Evolutionary conservation across 2,113 vertebrate species (phyloP).

Genomic region (Gracilinanus agilis): DNA sequence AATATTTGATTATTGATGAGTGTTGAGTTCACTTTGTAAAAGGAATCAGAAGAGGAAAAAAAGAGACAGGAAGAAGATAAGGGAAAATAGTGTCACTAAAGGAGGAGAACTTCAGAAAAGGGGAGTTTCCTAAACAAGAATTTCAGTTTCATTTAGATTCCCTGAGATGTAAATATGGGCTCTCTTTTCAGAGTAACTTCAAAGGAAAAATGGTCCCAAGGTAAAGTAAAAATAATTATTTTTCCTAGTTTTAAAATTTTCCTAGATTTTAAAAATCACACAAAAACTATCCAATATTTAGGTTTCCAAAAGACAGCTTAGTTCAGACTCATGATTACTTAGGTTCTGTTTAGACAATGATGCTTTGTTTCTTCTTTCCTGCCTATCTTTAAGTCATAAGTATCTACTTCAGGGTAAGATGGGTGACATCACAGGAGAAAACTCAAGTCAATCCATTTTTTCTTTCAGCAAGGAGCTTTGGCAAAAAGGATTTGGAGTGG

Average conservation of each 20-base stretch:
- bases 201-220: background rate
- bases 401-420: background rate
- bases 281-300: slow-evolving; percentile 2
- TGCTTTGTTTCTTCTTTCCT: slow-evolving; percentile 9
- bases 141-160: slow-evolving; percentile 23
- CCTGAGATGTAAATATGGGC: background rate
- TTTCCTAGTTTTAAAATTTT: slow-evolving; percentile 22
- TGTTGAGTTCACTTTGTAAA: background rate
- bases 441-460: background rate
- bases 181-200: slow-evolving; percentile 5
- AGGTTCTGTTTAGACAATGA: slow-evolving; percentile 29
- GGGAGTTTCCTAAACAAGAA: background rate
- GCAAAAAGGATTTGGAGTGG: slow-evolving; percentile 5
- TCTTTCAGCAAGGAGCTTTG: slow-evolving; percentile 17
- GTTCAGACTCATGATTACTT: slow-evolving; percentile 34
- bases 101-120: background rate
- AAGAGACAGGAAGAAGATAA: background rate
- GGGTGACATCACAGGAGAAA: slow-evolving; percentile 35
- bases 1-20: background rate
- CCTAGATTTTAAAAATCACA: slow-evolving; percentile 27
- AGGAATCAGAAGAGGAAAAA: background rate
- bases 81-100: too few species aligned
- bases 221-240: slow-evolving; percentile 19
- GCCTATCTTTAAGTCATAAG: slow-evolving; percentile 28
- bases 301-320: slow-evolving; percentile 33